Conservation (phyloP, 2,888 invertebrate genomes). For the Artemia sp. region DNA sequence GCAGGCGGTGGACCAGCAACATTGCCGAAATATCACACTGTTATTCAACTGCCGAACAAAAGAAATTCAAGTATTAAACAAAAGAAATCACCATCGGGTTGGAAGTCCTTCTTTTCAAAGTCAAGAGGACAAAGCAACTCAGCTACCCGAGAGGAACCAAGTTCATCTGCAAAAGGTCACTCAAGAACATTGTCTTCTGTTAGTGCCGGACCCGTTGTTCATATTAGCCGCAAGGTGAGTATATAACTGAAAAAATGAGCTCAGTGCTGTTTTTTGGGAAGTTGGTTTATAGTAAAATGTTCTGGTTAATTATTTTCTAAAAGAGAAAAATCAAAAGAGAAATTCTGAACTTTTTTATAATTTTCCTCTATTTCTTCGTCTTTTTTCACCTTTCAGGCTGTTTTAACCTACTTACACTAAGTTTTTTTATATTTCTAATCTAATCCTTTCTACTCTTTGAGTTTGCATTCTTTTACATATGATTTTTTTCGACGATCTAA, state of each 20-base stretch:
- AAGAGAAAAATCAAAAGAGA: no score
- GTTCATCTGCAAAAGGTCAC: conserved; percentile 17
- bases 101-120: conserved; percentile 56
- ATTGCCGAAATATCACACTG: conserved; percentile 70
- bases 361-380: no score
- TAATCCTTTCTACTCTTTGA: background rate
- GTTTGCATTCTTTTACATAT: background rate
- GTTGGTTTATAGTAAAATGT: no score
- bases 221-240: conserved; percentile 15
- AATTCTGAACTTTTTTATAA: background rate
- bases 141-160: background rate
- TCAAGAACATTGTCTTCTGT: conserved; percentile 20
- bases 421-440: background rate
- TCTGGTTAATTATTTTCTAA: no score
- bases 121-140: conserved; percentile 27
- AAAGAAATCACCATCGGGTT: conserved; percentile 40
- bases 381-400: no score
- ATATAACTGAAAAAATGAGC: no score
- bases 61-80: conserved; percentile 29
- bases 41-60: conserved; percentile 58
- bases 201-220: conserved; percentile 20
- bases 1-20: conserved; percentile 52
- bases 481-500: no score
- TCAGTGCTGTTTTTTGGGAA: no score
- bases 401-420: no score